Conservation (phyloP, 2,888 invertebrate genomes). For the Chrysomela aeneicollis region DNA sequence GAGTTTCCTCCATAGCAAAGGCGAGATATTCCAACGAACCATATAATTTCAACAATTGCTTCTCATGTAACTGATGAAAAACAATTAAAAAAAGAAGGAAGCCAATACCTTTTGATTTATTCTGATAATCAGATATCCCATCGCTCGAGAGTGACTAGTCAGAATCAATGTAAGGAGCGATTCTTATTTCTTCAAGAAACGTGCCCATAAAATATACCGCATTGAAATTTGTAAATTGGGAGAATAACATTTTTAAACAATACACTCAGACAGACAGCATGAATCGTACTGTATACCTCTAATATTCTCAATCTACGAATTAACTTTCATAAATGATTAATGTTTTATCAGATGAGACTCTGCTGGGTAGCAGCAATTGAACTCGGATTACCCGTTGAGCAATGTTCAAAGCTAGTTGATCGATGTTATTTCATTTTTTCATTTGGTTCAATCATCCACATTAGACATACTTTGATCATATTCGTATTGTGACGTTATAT, state of each 20-base stretch:
- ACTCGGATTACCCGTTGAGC: constrained; percentile 10
- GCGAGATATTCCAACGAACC: neutral
- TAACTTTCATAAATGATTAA: neutral
- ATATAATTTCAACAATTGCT: neutral
- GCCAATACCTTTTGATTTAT: neutral
- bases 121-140: neutral
- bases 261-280: neutral
- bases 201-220: too few species aligned
- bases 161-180: too few species aligned
- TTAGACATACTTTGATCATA: too few species aligned
- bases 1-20: neutral
- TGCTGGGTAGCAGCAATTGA: constrained; percentile 11
- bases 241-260: too few species aligned
- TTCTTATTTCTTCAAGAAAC: too few species aligned
- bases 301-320: neutral
- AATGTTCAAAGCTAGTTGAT: constrained; percentile 12
- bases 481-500: too few species aligned
- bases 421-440: neutral
- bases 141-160: too few species aligned
- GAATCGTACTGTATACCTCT: neutral
- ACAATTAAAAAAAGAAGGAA: neutral
- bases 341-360: constrained; percentile 5
- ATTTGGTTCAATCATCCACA: too few species aligned
- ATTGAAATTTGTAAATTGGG: too few species aligned
- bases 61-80: neutral